These are phyloP conservation scores for Blera fallax DNA, from an alignment of 2,888 invertebrate genomes.

Conservation along the genomic window DNA sequence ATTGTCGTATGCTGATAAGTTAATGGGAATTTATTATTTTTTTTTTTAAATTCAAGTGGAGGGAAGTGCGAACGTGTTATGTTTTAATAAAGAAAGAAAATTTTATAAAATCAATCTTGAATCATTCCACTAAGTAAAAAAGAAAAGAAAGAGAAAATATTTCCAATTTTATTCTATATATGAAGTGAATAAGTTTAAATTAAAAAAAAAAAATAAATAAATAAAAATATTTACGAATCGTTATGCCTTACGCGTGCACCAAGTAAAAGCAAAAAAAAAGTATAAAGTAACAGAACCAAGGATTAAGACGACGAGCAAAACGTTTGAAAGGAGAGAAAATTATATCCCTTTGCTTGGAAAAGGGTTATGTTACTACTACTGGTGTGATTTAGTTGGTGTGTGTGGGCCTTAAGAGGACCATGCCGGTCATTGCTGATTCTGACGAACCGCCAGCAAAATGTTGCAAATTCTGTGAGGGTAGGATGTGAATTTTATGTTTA, in stretches of 20 bases:
- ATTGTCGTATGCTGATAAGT: constrained; percentile 42
- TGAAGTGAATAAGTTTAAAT: constrained; percentile 47
- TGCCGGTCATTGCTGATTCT: constrained; percentile 86
- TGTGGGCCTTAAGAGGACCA: constrained; percentile 82
- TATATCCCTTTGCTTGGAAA: constrained; percentile 52
- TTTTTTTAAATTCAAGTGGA: background rate
- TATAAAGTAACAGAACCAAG: background rate
- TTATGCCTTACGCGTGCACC: constrained; percentile 25
- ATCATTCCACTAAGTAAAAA: constrained; percentile 73
- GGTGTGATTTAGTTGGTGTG: constrained; percentile 73
- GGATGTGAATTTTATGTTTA: constrained; percentile 73
- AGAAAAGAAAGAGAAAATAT: constrained; percentile 35
- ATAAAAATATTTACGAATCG: constrained; percentile 1
- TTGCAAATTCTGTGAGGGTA: constrained; percentile 97
- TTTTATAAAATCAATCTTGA: constrained; percentile 45
- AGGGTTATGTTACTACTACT: constrained; percentile 74
- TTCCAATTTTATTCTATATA: constrained; percentile 63
- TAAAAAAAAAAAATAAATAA: constrained; percentile 14
- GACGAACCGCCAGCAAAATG: constrained; percentile 93
- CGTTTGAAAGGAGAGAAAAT: constrained; percentile 5
- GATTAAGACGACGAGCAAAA: constrained; percentile 21
- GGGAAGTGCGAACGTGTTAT: constrained; percentile 49
- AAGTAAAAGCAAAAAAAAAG: constrained; percentile 9
- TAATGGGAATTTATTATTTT: constrained; percentile 5
- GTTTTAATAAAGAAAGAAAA: constrained; percentile 38